Conservation (phyloP, 2,113 vertebrate species). For the Atractosteus spatula region DNA sequence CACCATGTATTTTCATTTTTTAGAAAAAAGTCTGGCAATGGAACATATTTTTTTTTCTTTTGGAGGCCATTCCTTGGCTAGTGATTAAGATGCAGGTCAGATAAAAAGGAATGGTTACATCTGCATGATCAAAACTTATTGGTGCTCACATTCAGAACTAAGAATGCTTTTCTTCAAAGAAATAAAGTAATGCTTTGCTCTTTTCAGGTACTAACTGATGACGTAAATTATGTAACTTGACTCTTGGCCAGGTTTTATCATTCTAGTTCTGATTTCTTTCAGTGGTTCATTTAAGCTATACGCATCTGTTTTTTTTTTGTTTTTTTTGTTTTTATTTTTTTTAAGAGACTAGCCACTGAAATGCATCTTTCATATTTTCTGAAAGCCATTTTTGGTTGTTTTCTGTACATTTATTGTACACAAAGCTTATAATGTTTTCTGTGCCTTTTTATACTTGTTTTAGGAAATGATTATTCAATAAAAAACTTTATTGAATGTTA, state of each 20-base stretch:
- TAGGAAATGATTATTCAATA: constrained; percentile 68
- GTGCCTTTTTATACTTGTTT: constrained; percentile 58
- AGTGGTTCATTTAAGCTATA: constrained; percentile 48
- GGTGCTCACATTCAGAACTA: constrained; percentile 44
- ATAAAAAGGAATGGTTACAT: constrained; percentile 39
- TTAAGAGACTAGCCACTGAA: constrained; percentile 27
- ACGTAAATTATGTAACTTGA: constrained; percentile 63
- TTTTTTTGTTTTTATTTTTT: constrained; percentile 40
- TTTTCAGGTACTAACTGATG: constrained; percentile 42
- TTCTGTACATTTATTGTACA: constrained; percentile 38
- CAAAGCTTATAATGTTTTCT: constrained; percentile 46
- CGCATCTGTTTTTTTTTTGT: constrained; percentile 34
- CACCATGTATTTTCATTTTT: background rate
- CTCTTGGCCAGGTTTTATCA: constrained; percentile 29
- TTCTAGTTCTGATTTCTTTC: constrained; percentile 58
- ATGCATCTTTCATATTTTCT: constrained; percentile 34
- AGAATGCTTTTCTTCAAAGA: constrained; percentile 53
- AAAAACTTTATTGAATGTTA: constrained; percentile 59
- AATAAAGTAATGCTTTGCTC: constrained; percentile 43
- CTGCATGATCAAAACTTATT: constrained; percentile 46
- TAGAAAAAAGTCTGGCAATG: background rate
- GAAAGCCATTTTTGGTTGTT: constrained; percentile 44
- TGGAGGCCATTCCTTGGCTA: constrained; percentile 16
- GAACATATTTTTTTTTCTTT: constrained; percentile 22
- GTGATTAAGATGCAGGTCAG: background rate